Evolutionary conservation across 2,888 invertebrate genomes (phyloP).

Genomic region (Drosophila borealis): DNA sequence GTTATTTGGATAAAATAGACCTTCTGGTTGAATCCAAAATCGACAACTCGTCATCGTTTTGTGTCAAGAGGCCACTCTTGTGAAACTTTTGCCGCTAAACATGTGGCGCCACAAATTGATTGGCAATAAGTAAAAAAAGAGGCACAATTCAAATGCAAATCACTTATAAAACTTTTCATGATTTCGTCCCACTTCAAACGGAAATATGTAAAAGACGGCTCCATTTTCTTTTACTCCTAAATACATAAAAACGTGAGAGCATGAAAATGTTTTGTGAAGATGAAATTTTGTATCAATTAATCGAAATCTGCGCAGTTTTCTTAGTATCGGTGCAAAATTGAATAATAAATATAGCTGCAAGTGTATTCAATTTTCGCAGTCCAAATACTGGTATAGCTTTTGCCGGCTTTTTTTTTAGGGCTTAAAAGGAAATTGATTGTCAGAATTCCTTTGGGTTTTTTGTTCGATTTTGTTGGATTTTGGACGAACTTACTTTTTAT

Average conservation of each 20-base stretch:
- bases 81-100: conserved; percentile 19
- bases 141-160: conserved; percentile 48
- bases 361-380: background rate
- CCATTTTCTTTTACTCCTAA: too few species aligned
- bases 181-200: conserved; percentile 13
- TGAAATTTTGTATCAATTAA: too few species aligned
- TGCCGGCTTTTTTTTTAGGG: background rate
- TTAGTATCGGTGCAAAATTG: too few species aligned
- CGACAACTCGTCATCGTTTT: too few species aligned
- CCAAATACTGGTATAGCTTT: too few species aligned
- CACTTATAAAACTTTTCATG: conserved; percentile 55
- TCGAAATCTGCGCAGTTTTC: too few species aligned
- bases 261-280: too few species aligned
- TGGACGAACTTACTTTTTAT: conserved; percentile 44
- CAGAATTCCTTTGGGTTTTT: conserved; percentile 18
- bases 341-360: too few species aligned
- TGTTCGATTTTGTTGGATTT: conserved; percentile 24
- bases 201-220: too few species aligned
- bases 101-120: conserved; percentile 37
- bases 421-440: conserved; percentile 54
- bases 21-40: too few species aligned
- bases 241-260: too few species aligned
- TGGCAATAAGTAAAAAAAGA: conserved; percentile 33
- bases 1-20: too few species aligned
- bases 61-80: background rate